Evolutionary conservation across 2,113 vertebrate genomes (phyloP).

Genomic region (Spea multiplicata): DNA sequence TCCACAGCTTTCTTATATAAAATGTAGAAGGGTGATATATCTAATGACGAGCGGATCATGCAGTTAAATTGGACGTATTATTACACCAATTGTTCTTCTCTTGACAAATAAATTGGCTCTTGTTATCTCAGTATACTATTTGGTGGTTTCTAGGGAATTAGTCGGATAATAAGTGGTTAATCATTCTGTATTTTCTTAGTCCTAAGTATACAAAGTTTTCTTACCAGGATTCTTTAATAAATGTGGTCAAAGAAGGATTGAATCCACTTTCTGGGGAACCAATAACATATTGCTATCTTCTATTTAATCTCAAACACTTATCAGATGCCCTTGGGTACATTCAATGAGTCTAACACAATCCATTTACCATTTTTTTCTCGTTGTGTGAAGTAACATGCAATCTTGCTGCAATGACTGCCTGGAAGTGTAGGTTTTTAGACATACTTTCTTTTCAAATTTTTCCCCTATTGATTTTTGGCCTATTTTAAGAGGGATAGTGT

Average conservation of each 20-base stretch:
- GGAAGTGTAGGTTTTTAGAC: neutral
- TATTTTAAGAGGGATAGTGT: neutral
- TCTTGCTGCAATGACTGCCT: neutral
- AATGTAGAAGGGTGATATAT: conserved; percentile 51
- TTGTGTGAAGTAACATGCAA: neutral
- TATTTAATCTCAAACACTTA: conserved; percentile 45
- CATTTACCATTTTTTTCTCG: conserved; percentile 11
- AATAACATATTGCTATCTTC: conserved; percentile 51
- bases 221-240: neutral
- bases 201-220: conserved; percentile 44
- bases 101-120: conserved; percentile 67
- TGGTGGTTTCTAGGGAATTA: conserved; percentile 55
- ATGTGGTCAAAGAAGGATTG: neutral
- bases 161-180: conserved; percentile 44
- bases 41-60: conserved; percentile 57
- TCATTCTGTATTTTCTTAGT: conserved; percentile 46
- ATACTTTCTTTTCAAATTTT: neutral
- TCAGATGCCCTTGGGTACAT: conserved; percentile 50
- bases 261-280: conserved; percentile 40
- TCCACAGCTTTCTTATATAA: conserved; percentile 45
- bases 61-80: conserved; percentile 55
- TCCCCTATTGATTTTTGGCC: conserved; percentile 1
- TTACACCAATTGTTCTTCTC: conserved; percentile 68
- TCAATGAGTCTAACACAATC: conserved; percentile 51
- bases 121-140: conserved; percentile 49